Evolutionary conservation across 2,797 vertebrate genomes (phyloP), one percentile per base, ranked within the genome.

Genomic region (Anomalospiza imberbis): DNA sequence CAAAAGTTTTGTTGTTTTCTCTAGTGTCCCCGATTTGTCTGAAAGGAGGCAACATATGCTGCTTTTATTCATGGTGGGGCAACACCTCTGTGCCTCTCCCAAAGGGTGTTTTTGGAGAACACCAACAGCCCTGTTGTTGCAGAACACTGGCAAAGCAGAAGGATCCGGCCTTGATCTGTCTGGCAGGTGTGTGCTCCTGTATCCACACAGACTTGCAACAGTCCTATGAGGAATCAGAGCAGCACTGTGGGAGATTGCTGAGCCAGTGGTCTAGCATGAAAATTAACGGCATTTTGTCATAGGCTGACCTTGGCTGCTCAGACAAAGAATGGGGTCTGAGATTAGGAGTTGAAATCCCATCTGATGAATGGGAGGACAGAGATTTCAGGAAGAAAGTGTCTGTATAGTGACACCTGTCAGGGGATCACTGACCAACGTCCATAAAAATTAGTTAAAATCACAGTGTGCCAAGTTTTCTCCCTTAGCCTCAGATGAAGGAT

Each of bases 21-120:
- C 17, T 32, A 51, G 10, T 13, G 11, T 10, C 25, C 12, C 4
- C 14, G 10, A 8, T 62, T 71, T 65, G 26, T 26, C 29, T 7
- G 1, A 53, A 88, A 86, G 38, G 17, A 84, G n/a, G 13, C 7
- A 75, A 68, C n/a, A 9, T 0, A 29, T 0, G 1, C 16, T 77
- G 32, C 26, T 85, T 74, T 85, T 66, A 32, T 22, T 83, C 2
- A 5, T 44, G 31, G 22, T 51, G 16, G 11, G 28, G 18, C 10
- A 66, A 36, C 18, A 55, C 24, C 14, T 40, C 5, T 1, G 0
- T 60, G n/a, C 57, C 50, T 71, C 16, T 88, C 31, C 9, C 26
- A 54, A 58, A 75, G 31, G 26, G 5, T 61, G 9, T 24, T 44
- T 70, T 55, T 38, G 24, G 45, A 60, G 36, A 76, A 32, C 24